Base-by-base conservation (phyloP, 2,113 vertebrate species). In the Plecotus auritus region DNA sequence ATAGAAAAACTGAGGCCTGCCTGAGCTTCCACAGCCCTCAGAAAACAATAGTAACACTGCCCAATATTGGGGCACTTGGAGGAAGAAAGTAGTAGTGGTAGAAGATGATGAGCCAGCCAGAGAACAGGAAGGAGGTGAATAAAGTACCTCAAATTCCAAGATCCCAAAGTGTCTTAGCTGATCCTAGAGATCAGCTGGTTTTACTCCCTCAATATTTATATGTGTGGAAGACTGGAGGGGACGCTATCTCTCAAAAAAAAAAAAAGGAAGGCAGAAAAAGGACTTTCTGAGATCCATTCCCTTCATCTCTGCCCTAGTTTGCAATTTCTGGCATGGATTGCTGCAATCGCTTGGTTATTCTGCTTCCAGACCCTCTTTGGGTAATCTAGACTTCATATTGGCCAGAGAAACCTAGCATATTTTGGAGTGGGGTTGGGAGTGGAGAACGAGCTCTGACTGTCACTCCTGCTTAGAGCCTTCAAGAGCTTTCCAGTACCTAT, bases 281-380 rank as follows among this genome's bases (percentile, higher is more conserved):
- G 1, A 66, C 72, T 73, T 17, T 93, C 64, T 92, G 87, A 86
- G 64, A 90, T 86, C 12, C 17, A 51, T 85, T 42, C 20, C n/a
- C 5, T 86, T 95, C 56, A 80, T 56, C 56, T 95, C 76, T 95
- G 47, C 37, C 54, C 5, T 69, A 88, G 67, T 93, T 96, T 93
- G 85, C n/a, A 78, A 40, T 89, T 28, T 69, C 30, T 83, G 8
- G 32, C 32, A 72, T 77, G 30, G n/a, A 94, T 83, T 88, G 4
- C 72, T 88, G 23, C 22, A 91, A 83, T n/a, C 72, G 28, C 13
- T 73, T 95, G 18, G 9, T 77, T 92, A 72, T 66, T 90, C 56
- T 90, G 56, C 28, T 56, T 95, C 30, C 28, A 81, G 45, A 77
- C n/a, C 82, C 56, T 95, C 28, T 49, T 40, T 86, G 72, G 61